Base-by-base conservation (phyloP, 2,797 vertebrate genomes). In the Amblyraja radiata region DNA sequence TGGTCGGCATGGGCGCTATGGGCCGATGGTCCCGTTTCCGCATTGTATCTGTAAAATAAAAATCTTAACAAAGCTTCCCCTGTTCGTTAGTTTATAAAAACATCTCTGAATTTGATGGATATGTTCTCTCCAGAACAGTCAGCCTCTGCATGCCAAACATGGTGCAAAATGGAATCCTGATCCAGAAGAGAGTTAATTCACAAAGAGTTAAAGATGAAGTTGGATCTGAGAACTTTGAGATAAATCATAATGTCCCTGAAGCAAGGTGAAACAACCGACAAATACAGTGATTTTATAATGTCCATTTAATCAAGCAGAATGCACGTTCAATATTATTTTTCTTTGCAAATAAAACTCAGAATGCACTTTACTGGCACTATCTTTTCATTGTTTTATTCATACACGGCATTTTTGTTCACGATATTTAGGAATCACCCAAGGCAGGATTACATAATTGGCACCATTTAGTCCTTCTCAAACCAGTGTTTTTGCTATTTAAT, bases 21-120 rank as follows among this genome's bases (percentile, higher is more conserved):
- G 46, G 46, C 46, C 46, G 46, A 54, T 6, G 46, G 46, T 54
- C 46, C 46, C 6, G 46, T 54, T 54, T 54, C 5, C 5, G 3
- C 46, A 54, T 54, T 54, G 46, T 54, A 54, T 54, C 46, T 54
- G 46, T 54, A 54, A 54, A 54, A 54, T 54, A 54, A 54, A 54
- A 54, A 54, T 54, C 46, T 54, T 54, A 76, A 28, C 73, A 76
- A 76, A 76, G n/a, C 78, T 79, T 5, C 32, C 39, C 7, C 14
- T 36, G 39, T 21, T 79, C 32, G 32, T 54, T 79, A 23, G 61
- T 28, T 61, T 84, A 28, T 4, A 58, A 76, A 4, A 61, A 14
- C 23, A 84, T 84, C 54, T 11, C 54, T 4, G 81, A 84, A 58
- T 84, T 84, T 84, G 81, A 84, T 84, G 81, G 81, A 84, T 13